phyloP scores from a whole-genome alignment of 2,797 vertebrate species.

The Gallinago stenura region DNA sequence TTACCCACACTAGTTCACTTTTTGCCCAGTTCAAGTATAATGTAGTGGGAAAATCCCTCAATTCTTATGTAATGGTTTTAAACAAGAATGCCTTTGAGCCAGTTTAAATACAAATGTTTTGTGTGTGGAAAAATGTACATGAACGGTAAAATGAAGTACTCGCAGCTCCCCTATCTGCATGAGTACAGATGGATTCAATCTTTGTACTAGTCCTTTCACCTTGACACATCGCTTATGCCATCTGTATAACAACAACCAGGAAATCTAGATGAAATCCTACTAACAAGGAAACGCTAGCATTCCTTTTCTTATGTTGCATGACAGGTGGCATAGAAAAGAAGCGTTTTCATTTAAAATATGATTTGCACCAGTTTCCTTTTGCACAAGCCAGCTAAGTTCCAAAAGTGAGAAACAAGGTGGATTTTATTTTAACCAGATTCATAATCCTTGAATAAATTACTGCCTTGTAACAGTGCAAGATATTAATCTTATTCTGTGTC shows the following conservation, averaged over 20 bases:
- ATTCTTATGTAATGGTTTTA: background rate
- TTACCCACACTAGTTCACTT: background rate
- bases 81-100: background rate
- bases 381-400: background rate
- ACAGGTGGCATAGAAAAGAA: background rate
- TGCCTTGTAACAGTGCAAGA: background rate
- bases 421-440: background rate
- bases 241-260: slow-evolving; percentile 51
- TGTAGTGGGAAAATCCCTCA: background rate
- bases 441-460: background rate
- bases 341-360: slow-evolving; percentile 3
- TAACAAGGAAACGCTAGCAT: background rate
- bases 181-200: slow-evolving; percentile 41
- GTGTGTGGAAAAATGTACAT: background rate
- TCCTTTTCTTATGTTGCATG: background rate
- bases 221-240: slow-evolving; percentile 18
- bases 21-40: background rate
- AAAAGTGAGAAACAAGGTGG: background rate
- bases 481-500: background rate
- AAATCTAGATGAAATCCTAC: slow-evolving; percentile 44
- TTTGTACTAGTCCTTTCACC: slow-evolving; percentile 25
- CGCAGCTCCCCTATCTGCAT: slow-evolving; percentile 15
- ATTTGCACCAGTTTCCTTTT: background rate
- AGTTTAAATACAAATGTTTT: background rate
- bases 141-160: background rate